Evolutionary conservation across 2,113 vertebrate genomes (phyloP).

Genomic region (Chascanopsetta lugubris): DNA sequence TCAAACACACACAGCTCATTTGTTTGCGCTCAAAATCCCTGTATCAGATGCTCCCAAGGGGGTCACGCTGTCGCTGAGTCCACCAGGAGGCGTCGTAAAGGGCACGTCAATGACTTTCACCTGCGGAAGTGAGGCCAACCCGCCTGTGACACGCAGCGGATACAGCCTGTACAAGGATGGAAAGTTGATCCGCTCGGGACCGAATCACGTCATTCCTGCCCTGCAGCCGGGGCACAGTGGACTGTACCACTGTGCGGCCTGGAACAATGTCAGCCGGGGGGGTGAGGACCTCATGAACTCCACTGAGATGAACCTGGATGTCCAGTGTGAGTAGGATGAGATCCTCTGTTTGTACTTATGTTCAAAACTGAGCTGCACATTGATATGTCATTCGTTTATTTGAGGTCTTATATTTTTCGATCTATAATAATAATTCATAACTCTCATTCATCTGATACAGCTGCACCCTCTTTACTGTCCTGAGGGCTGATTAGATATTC

Average conservation of each 20-base stretch:
- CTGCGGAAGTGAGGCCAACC: constrained; percentile 59
- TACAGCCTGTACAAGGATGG: constrained; percentile 52
- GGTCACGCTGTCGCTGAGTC: constrained; percentile 41
- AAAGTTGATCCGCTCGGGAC: constrained; percentile 23
- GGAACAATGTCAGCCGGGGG: constrained; percentile 45
- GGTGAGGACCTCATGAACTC: constrained; percentile 33
- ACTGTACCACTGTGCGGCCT: constrained; percentile 53
- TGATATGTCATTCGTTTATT: no score
- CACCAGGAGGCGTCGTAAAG: constrained; percentile 2
- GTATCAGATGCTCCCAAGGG: constrained; percentile 50
- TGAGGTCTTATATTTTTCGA: no score
- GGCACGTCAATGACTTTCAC: constrained; percentile 37
- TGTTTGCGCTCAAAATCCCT: neutral
- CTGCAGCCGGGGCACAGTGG: constrained; percentile 54
- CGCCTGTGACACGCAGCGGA: constrained; percentile 29
- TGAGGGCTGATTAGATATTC: no score
- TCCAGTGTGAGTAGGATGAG: constrained; percentile 52
- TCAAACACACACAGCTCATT: no score
- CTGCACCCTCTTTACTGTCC: no score
- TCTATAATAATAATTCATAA: no score
- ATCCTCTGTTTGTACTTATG: no score
- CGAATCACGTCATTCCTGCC: constrained; percentile 27
- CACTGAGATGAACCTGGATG: constrained; percentile 14
- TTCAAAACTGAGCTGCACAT: no score
- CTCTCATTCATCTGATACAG: no score